Evolutionary conservation across 2,888 invertebrate genomes (phyloP), one percentile per base, ranked within the genome.

Genomic region (Epinotia demarniana): DNA sequence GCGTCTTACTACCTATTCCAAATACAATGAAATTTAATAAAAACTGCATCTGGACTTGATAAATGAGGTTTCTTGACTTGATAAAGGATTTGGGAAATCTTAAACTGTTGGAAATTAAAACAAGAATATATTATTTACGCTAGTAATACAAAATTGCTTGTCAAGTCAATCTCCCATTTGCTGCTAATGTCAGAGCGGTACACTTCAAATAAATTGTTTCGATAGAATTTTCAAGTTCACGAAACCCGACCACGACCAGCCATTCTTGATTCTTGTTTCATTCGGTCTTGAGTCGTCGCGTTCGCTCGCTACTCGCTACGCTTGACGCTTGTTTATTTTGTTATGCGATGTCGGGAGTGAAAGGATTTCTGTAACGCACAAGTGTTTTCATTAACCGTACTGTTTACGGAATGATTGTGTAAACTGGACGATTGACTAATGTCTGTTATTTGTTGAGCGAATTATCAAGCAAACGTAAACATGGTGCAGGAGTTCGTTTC

Each of bases 401-500:
- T 76, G 79, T 76, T 73, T 79, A 81, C 87, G 91, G 85, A 82
- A 92, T 93, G 92, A 86, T 81, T 88, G 79, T 87, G 84, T 86
- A 89, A 83, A 84, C 81, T 77, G 81, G 78, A 79, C 79, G 79
- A 87, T 88, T 84, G 80, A 79, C 78, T 80, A 83, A 87, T 89
- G 88, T 85, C 86, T 86, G 81, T 84, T 85, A 82, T 86, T 88
- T 86, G 71, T 72, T 75, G 62, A 75, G 62, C 66, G 67, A 67
- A 75, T 75, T 72, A 61, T 75, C 71, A 72, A 67, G 67, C 62
- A 71, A 75, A 72, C 80, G 83, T 86, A 86, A 95, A 90, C 89
- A 99, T 99, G 99, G 99, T 99, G 87, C 99, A 99, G 94, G 98
- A 98, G 90, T 99, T 98, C 94, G 97, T 98, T 90, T 98, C 98